Base-by-base conservation (phyloP, 2,888 invertebrate species). In the Oeneis ivallda region DNA sequence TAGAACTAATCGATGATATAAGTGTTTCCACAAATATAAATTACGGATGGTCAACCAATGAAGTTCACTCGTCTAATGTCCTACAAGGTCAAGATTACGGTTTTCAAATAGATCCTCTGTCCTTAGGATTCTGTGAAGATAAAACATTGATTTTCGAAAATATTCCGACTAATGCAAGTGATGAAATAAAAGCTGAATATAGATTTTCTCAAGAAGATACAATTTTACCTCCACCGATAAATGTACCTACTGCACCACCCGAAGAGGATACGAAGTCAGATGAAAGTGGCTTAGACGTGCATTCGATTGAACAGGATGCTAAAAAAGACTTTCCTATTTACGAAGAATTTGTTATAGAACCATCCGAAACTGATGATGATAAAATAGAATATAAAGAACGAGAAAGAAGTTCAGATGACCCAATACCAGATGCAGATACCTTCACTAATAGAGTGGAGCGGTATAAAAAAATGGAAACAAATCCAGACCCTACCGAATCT, bases 231-330 rank as follows among this genome's bases (percentile, higher is more conserved):
- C 78, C 76, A 41, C 81, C 84, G 59, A 77, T 83, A 67, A 85
- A 77, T 66, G 72, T 81, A 62, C 87, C 89, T 0, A 76, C 85
- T 11, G 89, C 88, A 10, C 87, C 87, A 0, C 83, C 84, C 0
- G 85, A 86, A 71, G 86, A 89, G 26, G 87, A 89, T 66, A 73
- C 75, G 0, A 87, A 87, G 71, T 85, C 85, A 2, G 89, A 89
- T 64, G 87, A 83, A 78, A 82, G 83, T 43, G 85, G 88, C 17
- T 72, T 90, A 67, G 92, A 92, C 50, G 91, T 91, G 7, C 82
- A 83, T 58, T 88, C 85, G 4, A 92, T 92, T 71, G 92, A 92
- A 73, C 85, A 84, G 74, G 92, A 92, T 53, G 92, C 92, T 17
- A 90, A 85, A 62, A 83, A 86, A 68, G 89, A 90, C 62, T 92